phyloP scores from a whole-genome alignment of 1,140 invertebrate species.

The Aphelinus certus region DNA sequence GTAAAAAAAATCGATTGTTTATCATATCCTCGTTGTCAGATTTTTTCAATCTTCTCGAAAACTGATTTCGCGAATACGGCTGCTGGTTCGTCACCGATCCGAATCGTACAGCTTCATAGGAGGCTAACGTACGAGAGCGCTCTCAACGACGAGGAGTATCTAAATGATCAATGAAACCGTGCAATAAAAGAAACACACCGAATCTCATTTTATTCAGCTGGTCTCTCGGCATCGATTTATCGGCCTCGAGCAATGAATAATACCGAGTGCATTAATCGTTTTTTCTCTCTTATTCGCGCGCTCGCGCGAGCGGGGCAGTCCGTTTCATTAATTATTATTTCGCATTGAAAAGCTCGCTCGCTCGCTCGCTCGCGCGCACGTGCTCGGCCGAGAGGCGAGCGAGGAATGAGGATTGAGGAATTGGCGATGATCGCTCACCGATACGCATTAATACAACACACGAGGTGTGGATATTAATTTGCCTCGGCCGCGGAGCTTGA shows the following conservation, averaged over 20 bases:
- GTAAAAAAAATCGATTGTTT: no score
- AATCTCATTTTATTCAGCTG: constrained; percentile 21
- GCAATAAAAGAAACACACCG: constrained; percentile 26
- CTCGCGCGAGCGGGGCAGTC: constrained; percentile 19
- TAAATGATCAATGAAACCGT: background rate
- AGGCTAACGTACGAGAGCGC: no score
- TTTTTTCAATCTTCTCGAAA: no score
- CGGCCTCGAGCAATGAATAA: constrained; percentile 32
- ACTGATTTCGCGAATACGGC: no score
- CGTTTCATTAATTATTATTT: constrained; percentile 43
- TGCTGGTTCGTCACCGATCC: no score
- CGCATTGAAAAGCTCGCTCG: background rate
- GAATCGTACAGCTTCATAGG: no score
- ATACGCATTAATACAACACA: constrained; percentile 15
- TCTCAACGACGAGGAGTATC: no score
- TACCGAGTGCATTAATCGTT: background rate
- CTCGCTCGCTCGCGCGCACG: background rate
- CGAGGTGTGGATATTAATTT: constrained; percentile 41
- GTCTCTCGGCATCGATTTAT: constrained; percentile 36
- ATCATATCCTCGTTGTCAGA: no score
- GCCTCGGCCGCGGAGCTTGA: background rate
- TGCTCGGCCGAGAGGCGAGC: background rate
- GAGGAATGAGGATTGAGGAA: constrained; percentile 22
- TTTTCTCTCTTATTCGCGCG: constrained; percentile 43
- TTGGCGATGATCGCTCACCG: constrained; percentile 33